Base-by-base conservation (phyloP, 1,140 invertebrate genomes). In the Anastatus disparis region DNA sequence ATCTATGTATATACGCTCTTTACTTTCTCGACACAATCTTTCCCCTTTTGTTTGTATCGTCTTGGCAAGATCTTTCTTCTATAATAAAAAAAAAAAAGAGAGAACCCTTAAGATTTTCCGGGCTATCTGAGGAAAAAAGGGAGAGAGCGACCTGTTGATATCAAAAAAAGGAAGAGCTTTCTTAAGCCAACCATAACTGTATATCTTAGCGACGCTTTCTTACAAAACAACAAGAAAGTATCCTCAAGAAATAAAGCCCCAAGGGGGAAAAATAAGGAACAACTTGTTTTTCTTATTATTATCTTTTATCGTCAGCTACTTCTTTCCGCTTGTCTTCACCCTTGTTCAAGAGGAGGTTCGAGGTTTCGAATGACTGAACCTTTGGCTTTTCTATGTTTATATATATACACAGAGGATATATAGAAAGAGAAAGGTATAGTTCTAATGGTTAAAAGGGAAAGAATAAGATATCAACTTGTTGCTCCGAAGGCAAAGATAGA, bases 391-490 rank as follows among this genome's bases (percentile, higher is more conserved):
- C n/a, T n/a, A 35, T 4, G 31, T 35, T n/a, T 35, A 35, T 35
- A 35, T 35, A 35, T 10, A 35, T 10, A 35, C 31, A 35, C 31
- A 35, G 4, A 35, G 10, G 31, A 35, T 10, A 35, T 10, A 35
- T 35, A 35, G 4, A 35, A 4, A 35, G 4, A 35, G 4, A 35
- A 10, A 35, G 31, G 2, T 15, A 15, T 17, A 42, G 38, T 22
- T 42, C 35, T 4, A 48, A 48, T 17, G 3, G 15, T 40, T 29
- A 29, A 52, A n/a, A n/a, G n/a, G 50, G 71, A 62, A 72, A 71
- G 74, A 79, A 79, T 78, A 78, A 82, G 77, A 79, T 79, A 80
- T 81, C 80, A 80, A 81, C 80, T 82, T 82, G 80, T 81, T 82
- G 81, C 79, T 73, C 66, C 22, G n/a, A n/a, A n/a, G n/a, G 70